Conservation (phyloP, 2,888 invertebrate species). For the Trachelus stipa region DNA sequence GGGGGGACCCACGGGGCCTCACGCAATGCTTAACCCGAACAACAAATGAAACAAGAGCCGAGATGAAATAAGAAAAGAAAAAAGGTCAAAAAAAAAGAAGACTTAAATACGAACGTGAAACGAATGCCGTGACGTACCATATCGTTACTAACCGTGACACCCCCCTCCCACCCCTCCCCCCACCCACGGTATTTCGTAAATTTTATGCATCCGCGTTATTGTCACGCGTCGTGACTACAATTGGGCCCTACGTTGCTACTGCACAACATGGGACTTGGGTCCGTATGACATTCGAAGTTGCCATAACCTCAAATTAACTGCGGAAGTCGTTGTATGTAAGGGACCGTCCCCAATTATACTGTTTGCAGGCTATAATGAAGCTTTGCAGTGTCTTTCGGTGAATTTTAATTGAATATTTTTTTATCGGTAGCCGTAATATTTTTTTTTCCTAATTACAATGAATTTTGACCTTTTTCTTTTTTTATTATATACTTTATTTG, state of each 20-base stretch:
- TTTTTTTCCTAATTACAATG: no score
- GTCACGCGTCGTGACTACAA: slow-evolving; percentile 9
- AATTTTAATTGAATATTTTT: not conserved
- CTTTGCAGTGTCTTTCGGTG: not conserved
- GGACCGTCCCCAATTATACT: slow-evolving; percentile 37
- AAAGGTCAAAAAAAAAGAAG: slow-evolving; percentile 1
- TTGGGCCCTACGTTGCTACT: slow-evolving; percentile 21
- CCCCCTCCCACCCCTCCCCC: slow-evolving; percentile 3
- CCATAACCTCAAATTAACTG: slow-evolving; percentile 46
- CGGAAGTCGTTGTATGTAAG: slow-evolving; percentile 49
- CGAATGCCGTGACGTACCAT: slow-evolving; percentile 39
- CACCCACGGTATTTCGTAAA: slow-evolving; percentile 34
- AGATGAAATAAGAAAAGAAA: slow-evolving; percentile 17
- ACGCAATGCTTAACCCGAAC: slow-evolving; percentile 5
- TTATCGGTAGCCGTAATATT: not conserved
- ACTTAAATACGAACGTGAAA: slow-evolving; percentile 45
- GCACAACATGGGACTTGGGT: slow-evolving; percentile 14
- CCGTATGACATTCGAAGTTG: not conserved
- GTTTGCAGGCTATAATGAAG: not conserved
- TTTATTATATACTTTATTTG: no score
- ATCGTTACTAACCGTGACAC: slow-evolving; percentile 48
- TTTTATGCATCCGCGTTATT: slow-evolving; percentile 29
- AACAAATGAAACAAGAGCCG: slow-evolving; percentile 8
- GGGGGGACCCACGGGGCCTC: not conserved
- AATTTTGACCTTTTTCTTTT: no score